Conservation (phyloP, 2,797 vertebrate genomes). For the Balearica regulorum region DNA sequence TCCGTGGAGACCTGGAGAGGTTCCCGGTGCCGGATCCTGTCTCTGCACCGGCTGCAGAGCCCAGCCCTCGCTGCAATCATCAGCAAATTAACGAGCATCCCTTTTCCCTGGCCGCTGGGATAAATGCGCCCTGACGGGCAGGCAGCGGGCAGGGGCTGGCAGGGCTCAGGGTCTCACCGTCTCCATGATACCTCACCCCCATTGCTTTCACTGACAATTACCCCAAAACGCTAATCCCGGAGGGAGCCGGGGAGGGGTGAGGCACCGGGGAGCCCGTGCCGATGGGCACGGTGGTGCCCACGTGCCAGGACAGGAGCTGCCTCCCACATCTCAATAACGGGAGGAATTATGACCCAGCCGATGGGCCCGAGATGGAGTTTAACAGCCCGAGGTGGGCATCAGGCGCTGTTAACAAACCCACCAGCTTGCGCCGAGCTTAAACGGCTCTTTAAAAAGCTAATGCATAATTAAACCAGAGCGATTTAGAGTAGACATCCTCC, state of each 20-base stretch:
- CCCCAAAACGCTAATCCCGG: neutral
- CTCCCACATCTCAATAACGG: neutral
- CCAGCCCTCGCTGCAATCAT: accelerated
- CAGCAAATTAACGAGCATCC: neutral
- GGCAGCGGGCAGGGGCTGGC: accelerated
- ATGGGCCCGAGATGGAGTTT: neutral
- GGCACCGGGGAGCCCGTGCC: neutral
- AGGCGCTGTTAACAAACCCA: neutral
- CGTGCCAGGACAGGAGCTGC: neutral
- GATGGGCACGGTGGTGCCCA: accelerated
- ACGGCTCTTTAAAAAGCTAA: conserved; percentile 36
- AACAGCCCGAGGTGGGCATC: conserved; percentile 34
- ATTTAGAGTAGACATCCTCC: neutral
- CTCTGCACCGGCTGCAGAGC: neutral
- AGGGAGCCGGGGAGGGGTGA: neutral
- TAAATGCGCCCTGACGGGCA: neutral
- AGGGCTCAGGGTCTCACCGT: neutral
- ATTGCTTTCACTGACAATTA: neutral
- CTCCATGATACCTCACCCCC: neutral
- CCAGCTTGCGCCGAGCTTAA: conserved; percentile 34
- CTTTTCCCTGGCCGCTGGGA: neutral
- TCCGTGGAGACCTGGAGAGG: accelerated
- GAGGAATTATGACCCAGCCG: neutral
- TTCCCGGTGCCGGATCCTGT: accelerated
- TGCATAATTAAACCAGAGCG: conserved; percentile 53